Evolutionary conservation across 2,888 invertebrate species (phyloP).

Genomic region (Drosophila hamatofila): DNA sequence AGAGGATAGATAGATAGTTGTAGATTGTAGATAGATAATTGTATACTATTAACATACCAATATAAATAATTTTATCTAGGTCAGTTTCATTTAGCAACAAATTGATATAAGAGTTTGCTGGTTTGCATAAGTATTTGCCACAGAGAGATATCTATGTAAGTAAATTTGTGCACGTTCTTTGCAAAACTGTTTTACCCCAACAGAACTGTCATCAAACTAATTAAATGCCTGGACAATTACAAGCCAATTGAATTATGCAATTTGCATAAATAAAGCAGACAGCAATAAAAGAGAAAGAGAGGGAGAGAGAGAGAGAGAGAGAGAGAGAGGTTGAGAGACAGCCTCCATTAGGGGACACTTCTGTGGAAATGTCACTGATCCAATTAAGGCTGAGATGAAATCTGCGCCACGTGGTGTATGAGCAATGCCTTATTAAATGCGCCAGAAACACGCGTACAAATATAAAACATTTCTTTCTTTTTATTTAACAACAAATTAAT

Average conservation of each 20-base stretch:
- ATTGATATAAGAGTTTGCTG: neutral
- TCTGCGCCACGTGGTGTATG: conserved; percentile 71
- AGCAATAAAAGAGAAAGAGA: neutral
- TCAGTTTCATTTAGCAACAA: neutral
- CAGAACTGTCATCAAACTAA: conserved; percentile 15
- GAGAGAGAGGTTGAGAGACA: neutral
- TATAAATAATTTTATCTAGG: no score
- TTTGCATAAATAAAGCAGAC: conserved; percentile 51
- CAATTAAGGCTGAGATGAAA: conserved; percentile 52
- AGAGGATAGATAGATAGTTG: no score
- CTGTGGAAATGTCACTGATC: conserved; percentile 36
- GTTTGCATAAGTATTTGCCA: neutral
- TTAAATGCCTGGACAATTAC: conserved; percentile 40
- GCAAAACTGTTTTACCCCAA: neutral
- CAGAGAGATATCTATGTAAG: neutral
- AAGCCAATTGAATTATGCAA: conserved; percentile 62
- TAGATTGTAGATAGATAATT: no score
- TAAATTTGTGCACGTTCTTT: neutral
- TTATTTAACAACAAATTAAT: conserved; percentile 10
- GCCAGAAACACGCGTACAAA: conserved; percentile 34
- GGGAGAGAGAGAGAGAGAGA: neutral
- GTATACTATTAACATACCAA: no score
- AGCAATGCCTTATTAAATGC: conserved; percentile 62
- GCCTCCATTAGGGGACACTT: conserved; percentile 33
- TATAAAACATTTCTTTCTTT: conserved; percentile 27